Evolutionary conservation across 2,797 vertebrate species (phyloP), one percentile per base, ranked within the genome.

Genomic region (Chrysocyon brachyurus): DNA sequence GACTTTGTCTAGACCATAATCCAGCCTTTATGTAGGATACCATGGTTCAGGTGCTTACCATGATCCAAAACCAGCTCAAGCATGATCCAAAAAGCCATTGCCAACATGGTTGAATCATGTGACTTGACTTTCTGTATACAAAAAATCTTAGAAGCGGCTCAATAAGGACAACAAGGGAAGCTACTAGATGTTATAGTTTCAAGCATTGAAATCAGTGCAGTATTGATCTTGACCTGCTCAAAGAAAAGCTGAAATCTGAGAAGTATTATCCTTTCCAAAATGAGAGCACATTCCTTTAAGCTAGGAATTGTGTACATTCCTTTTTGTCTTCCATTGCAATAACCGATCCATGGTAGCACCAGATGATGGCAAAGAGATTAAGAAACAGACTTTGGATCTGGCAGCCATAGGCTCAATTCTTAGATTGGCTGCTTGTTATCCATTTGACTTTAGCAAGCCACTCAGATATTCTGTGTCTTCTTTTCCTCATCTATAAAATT

Each of bases 401-500:
- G 28, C 36, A 90, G 24, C 11, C 28, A 61, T 16, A 19, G 11
- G 2, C 61, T 79, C n/a, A 92, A 12, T 96, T 92, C 7, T 22
- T 70, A 79, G 40, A 4, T 73, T 86, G 22, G 16, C 11, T 90
- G 17, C 28, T 93, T 90, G 14, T 64, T 91, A 79, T 90, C 52
- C 22, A 1, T 78, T 63, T 73, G 24, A 82, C 56, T 87, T 88
- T 19, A 89, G 33, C 79, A 90, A 90, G 68, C 82, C 85, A 70
- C 36, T 83, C 40, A 93, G 49, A 90, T 83, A 88, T 77, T 90
- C 56, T 95, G 36, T 61, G 33, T 11, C n/a, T 83, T 28, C 78
- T 79, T 96, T 90, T 78, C 33, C 26, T 92, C 57, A 81, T 83
- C 61, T 83, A 24, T 73, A 72, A 52, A 94, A 81, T 96, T 78